phyloP scores from a whole-genome alignment of 2,797 vertebrate genomes.

The Prunella strophiata region DNA sequence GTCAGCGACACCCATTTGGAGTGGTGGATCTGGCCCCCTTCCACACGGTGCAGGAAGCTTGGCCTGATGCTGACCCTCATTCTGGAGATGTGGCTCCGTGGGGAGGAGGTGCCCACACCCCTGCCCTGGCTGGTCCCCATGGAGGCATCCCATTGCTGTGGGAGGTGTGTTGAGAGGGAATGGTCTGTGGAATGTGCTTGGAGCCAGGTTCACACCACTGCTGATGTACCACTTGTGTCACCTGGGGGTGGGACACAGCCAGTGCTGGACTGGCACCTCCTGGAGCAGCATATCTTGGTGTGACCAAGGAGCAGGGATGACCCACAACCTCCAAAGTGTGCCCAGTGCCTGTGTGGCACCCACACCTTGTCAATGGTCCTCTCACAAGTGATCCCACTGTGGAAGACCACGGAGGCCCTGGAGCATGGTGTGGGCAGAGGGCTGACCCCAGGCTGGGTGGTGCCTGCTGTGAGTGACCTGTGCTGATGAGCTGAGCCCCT shows the following conservation, averaged over 20 bases:
- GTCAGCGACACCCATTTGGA: neutral
- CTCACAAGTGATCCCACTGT: neutral
- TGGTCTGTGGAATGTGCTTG: fast-evolving
- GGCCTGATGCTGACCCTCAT: neutral
- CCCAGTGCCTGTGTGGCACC: too few relatives aligned
- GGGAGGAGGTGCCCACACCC: neutral
- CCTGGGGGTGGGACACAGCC: neutral
- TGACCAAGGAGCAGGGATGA: neutral
- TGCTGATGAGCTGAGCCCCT: neutral
- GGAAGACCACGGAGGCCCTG: neutral
- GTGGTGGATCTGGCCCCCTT: neutral
- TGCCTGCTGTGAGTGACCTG: neutral
- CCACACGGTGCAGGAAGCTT: neutral
- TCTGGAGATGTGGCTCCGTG: neutral
- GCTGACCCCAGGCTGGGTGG: neutral
- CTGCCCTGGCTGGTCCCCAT: neutral
- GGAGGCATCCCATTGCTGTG: neutral
- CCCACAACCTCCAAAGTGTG: neutral
- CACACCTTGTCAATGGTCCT: neutral
- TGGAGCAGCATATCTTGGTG: neutral
- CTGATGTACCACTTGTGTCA: neutral
- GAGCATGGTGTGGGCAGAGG: neutral
- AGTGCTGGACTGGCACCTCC: neutral
- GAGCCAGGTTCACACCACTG: neutral
- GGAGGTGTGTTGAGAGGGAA: neutral